Conservation (phyloP, 2,888 invertebrate species). For the Lumbricus terrestris region DNA sequence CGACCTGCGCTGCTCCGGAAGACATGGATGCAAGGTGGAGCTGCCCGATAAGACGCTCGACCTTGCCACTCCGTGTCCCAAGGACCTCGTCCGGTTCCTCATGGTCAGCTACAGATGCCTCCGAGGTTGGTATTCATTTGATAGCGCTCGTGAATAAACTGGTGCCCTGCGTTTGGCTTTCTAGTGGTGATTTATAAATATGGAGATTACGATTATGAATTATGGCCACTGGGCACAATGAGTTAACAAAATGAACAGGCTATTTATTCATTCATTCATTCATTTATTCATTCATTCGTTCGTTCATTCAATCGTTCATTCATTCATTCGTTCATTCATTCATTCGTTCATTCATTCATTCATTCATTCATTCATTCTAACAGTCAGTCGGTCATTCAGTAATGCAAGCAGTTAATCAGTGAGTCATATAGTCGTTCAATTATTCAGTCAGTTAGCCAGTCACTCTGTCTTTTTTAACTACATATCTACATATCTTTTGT, state of each 20-base stretch:
- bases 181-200: too few relatives aligned
- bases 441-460: neutral
- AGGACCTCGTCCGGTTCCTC: constrained; percentile 17
- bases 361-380: neutral
- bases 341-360: neutral
- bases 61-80: constrained; percentile 16
- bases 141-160: too few relatives aligned
- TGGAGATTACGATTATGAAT: too few relatives aligned
- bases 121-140: constrained; percentile 10
- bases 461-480: neutral
- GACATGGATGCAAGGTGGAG: constrained; percentile 33
- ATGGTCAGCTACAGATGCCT: constrained; percentile 18
- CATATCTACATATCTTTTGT: too few relatives aligned
- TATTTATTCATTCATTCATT: neutral
- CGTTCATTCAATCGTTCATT: neutral
- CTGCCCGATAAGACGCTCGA: constrained; percentile 22
- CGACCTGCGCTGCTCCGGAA: constrained; percentile 39
- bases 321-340: neutral
- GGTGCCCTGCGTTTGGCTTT: too few relatives aligned
- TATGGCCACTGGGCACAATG: neutral
- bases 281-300: neutral
- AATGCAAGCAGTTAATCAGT: neutral
- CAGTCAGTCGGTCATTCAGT: neutral
- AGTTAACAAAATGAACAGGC: too few relatives aligned
- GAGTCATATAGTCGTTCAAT: neutral